Evolutionary conservation across 2,888 invertebrate species (phyloP).

Genomic region (Leptinotarsa tumamoca): DNA sequence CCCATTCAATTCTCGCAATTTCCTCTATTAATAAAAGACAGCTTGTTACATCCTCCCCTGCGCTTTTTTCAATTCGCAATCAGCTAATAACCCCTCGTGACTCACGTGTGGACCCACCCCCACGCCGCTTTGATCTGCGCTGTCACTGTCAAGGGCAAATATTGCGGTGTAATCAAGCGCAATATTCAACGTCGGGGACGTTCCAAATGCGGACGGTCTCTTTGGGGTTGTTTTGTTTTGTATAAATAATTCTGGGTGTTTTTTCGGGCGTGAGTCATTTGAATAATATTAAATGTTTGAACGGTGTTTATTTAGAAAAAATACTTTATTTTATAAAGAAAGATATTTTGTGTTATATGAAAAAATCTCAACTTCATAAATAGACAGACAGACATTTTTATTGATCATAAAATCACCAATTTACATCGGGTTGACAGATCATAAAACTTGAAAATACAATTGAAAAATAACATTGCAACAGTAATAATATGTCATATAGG

Average conservation of each 20-base stretch:
- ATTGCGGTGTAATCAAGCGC: slow-evolving; percentile 44
- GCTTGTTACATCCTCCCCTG: slow-evolving; percentile 26
- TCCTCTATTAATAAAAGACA: slow-evolving; percentile 35
- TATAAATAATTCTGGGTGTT: background rate
- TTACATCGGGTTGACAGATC: too few species aligned
- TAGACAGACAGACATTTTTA: too few species aligned
- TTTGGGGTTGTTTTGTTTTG: background rate
- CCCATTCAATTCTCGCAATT: slow-evolving; percentile 29
- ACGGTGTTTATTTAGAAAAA: too few species aligned
- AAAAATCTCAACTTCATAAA: too few species aligned
- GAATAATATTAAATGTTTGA: too few species aligned
- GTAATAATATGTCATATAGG: too few species aligned
- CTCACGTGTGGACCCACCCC: slow-evolving; percentile 34
- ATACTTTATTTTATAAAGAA: too few species aligned
- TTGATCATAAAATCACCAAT: too few species aligned
- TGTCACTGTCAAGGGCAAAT: slow-evolving; percentile 39
- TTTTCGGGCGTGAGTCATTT: background rate
- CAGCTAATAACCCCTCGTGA: slow-evolving; percentile 43
- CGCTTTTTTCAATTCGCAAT: slow-evolving; percentile 41
- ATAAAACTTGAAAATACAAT: too few species aligned
- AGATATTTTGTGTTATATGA: too few species aligned
- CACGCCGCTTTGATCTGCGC: slow-evolving; percentile 36
- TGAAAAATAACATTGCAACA: too few species aligned
- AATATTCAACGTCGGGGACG: slow-evolving; percentile 22
- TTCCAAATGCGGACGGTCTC: slow-evolving; percentile 1